These are phyloP conservation scores for Epizoanthus scotinus DNA, from an alignment of 92 coral and sea anemone species.

Conservation along the genomic window DNA sequence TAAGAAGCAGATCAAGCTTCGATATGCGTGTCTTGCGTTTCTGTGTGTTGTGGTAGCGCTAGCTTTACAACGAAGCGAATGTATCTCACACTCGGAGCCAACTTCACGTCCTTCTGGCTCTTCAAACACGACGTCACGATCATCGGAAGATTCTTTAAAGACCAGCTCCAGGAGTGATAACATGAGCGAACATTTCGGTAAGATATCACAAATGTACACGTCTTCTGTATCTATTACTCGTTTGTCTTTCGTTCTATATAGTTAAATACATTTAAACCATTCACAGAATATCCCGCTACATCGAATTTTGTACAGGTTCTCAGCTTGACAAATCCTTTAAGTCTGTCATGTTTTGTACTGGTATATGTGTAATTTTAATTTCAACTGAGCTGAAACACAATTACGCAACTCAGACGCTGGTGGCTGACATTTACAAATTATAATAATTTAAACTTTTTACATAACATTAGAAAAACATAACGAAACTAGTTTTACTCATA, in stretches of 20 bases:
- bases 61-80: neutral
- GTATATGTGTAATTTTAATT: no score
- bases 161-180: neutral
- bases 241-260: no score
- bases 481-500: neutral
- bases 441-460: no score
- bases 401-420: no score
- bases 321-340: no score
- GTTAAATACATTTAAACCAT: no score
- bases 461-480: no score
- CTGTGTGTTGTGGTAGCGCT: neutral
- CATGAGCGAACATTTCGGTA: conserved; percentile 7
- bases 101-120: neutral
- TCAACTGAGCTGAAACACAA: no score
- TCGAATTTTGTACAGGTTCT: no score
- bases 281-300: no score
- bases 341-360: no score
- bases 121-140: conserved; percentile 24
- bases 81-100: neutral
- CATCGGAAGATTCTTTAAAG: neutral
- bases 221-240: neutral
- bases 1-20: neutral
- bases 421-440: no score
- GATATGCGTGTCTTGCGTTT: neutral
- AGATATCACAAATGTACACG: neutral